phyloP scores from a whole-genome alignment of 2,888 invertebrate species.

The Epinotia ramella region DNA sequence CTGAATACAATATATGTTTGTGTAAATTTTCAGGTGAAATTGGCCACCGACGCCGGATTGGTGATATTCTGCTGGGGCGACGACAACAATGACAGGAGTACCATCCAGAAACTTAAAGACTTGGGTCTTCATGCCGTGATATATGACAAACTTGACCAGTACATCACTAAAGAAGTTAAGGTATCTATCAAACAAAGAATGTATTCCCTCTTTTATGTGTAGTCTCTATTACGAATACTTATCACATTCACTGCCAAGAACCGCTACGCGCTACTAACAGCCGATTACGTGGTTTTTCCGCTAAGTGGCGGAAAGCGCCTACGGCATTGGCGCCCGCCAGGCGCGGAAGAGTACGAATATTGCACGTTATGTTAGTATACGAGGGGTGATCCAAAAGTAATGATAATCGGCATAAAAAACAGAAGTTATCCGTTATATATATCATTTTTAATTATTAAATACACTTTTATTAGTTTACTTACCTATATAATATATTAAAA shows the following conservation, averaged over 20 bases:
- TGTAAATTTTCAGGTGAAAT: slow-evolving; percentile 85
- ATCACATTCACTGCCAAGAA: not conserved
- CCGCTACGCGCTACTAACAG: no score
- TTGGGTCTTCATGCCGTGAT: slow-evolving; percentile 98
- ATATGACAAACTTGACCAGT: slow-evolving; percentile 96
- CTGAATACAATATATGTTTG: not conserved
- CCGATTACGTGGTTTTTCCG: no score
- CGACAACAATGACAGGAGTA: slow-evolving; percentile 95
- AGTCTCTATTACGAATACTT: not conserved
- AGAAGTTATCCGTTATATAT: no score
- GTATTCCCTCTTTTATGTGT: not conserved
- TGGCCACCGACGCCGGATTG: slow-evolving; percentile 92
- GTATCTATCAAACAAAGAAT: slow-evolving; percentile 56
- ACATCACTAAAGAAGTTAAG: slow-evolving; percentile 89
- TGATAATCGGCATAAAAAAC: no score
- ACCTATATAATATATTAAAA: no score
- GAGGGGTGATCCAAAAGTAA: no score
- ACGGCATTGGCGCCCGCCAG: no score
- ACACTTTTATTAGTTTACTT: no score
- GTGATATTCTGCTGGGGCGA: slow-evolving; percentile 99
- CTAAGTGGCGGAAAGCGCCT: no score
- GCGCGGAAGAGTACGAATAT: no score
- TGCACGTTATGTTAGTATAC: no score
- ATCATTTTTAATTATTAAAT: no score
- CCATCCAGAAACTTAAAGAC: slow-evolving; percentile 93